These are phyloP conservation scores for Acinonyx jubatus DNA, from an alignment of 2,113 vertebrate genomes.

Conservation along the genomic window DNA sequence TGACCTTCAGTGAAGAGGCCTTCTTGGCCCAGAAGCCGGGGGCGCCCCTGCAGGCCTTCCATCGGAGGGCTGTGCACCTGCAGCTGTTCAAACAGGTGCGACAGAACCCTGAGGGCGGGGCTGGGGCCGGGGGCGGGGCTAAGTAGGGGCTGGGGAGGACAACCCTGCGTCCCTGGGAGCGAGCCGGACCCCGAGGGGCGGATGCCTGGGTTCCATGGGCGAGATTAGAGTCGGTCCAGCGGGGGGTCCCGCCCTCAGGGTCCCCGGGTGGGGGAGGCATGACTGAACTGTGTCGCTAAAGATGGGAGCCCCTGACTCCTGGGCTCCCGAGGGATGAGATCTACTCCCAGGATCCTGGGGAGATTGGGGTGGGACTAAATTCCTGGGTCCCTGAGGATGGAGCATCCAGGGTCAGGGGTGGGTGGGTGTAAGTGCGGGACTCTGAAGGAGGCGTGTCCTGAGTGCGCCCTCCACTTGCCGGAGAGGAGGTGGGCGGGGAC, in stretches of 20 bases:
- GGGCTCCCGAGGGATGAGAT: background rate
- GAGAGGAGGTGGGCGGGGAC: background rate
- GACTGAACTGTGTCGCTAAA: background rate
- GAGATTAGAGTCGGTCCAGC: background rate
- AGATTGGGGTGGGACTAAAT: background rate
- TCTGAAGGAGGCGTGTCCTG: background rate
- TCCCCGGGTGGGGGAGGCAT: background rate
- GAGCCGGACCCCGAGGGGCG: background rate
- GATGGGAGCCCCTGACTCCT: background rate
- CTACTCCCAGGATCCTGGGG: background rate
- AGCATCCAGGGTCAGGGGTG: background rate
- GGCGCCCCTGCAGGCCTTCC: constrained; percentile 87
- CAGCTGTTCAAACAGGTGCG: constrained; percentile 94
- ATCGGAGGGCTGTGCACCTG: constrained; percentile 89
- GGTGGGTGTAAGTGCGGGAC: accelerated
- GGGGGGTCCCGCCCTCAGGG: background rate
- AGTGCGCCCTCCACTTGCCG: background rate
- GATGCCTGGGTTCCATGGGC: background rate
- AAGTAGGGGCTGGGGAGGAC: no score
- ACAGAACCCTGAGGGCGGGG: background rate
- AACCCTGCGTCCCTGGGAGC: background rate
- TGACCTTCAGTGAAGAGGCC: constrained; percentile 87
- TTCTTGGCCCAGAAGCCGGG: constrained; percentile 90
- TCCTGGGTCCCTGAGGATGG: background rate
- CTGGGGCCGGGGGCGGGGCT: background rate